A percentile compares a stretch with the other conserved stretches of the same genome.
These are phyloP conservation scores for Sebastes trivittatus DNA, from an alignment of 2,797 vertebrate species.

Conservation along the genomic window DNA sequence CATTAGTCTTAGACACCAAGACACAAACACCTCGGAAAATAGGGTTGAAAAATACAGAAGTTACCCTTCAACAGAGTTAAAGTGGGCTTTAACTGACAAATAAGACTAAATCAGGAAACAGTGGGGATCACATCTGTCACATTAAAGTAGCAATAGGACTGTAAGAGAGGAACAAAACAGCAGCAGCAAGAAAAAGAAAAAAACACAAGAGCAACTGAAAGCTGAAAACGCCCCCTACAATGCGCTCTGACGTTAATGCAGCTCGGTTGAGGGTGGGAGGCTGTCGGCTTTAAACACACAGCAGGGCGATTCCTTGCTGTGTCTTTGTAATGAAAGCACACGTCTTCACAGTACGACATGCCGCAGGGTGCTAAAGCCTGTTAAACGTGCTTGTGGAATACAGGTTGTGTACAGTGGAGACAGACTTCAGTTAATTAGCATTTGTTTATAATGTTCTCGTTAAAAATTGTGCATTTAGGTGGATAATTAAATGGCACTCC, in stretches of 20 bases:
- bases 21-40: too few relatives aligned
- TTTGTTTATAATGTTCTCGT: background rate
- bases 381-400: background rate
- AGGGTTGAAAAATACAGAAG: too few relatives aligned
- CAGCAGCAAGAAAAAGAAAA: background rate
- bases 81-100: background rate
- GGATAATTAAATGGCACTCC: slow-evolving; percentile 23
- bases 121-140: background rate
- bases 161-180: background rate
- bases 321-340: slow-evolving; percentile 36
- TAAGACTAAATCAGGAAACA: background rate
- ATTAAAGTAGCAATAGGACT: background rate
- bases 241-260: background rate
- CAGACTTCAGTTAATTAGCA: background rate
- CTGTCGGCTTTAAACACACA: slow-evolving; percentile 23
- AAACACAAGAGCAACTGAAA: background rate
- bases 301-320: slow-evolving; percentile 15
- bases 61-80: background rate
- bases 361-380: background rate
- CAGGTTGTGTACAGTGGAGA: background rate
- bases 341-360: slow-evolving; percentile 4
- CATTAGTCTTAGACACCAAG: too few relatives aligned
- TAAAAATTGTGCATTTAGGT: background rate
- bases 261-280: background rate
- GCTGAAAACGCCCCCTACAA: background rate